Conservation (phyloP, 2,888 invertebrate species). For the Drosophila ezoana region DNA sequence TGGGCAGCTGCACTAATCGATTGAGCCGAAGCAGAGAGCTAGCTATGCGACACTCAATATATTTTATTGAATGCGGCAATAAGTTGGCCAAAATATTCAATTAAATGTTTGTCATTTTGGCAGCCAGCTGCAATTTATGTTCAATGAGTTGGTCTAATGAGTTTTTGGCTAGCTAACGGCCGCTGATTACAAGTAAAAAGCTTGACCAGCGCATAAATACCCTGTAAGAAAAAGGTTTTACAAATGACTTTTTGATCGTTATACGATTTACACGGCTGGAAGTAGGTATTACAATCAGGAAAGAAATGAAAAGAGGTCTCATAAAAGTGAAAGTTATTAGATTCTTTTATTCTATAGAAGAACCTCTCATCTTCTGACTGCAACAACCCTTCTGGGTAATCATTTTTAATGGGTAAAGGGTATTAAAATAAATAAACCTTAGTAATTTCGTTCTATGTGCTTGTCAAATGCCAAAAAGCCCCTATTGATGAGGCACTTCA, state of each 20-base stretch:
- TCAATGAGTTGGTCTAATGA: slow-evolving; percentile 60
- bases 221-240: too few species aligned
- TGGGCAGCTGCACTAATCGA: slow-evolving; percentile 71
- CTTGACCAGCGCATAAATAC: background rate
- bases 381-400: too few species aligned
- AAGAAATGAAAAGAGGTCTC: too few species aligned
- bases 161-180: slow-evolving; percentile 39
- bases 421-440: background rate
- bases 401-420: background rate
- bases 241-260: too few species aligned
- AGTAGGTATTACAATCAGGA: too few species aligned
- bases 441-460: background rate
- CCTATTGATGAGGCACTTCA: slow-evolving; percentile 59
- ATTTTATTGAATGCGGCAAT: slow-evolving; percentile 67
- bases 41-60: slow-evolving; percentile 64
- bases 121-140: slow-evolving; percentile 63
- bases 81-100: slow-evolving; percentile 73
- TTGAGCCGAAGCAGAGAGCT: slow-evolving; percentile 13
- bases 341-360: too few species aligned
- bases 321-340: too few species aligned
- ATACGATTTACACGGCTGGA: too few species aligned
- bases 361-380: too few species aligned
- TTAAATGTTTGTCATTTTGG: slow-evolving; percentile 63
- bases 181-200: background rate
- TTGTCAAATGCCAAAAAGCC: slow-evolving; percentile 39